These are phyloP conservation scores for Herpetotheres cachinnans DNA, from an alignment of 2,113 vertebrate species.

Conservation along the genomic window DNA sequence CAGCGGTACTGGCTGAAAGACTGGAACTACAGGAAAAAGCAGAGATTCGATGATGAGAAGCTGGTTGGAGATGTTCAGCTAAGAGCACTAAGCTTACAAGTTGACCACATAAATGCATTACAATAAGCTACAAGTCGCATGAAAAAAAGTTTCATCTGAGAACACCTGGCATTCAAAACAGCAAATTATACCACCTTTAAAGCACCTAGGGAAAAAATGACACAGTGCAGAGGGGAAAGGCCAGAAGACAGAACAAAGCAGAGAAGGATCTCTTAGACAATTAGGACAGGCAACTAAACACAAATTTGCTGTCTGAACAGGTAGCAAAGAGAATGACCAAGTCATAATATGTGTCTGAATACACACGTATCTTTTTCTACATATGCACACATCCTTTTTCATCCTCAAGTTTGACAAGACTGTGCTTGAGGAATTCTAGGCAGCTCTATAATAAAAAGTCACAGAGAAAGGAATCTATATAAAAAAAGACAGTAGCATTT, in stretches of 20 bases:
- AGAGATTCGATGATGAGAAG: background rate
- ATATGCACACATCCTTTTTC: background rate
- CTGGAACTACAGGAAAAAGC: constrained; percentile 83
- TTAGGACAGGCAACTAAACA: background rate
- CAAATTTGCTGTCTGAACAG: background rate
- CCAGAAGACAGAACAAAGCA: background rate
- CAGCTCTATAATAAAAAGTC: background rate
- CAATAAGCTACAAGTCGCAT: background rate
- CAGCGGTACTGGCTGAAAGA: constrained; percentile 99
- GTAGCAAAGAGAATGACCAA: background rate
- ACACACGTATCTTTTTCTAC: background rate
- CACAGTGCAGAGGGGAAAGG: background rate
- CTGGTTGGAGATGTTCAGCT: background rate
- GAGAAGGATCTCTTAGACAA: background rate
- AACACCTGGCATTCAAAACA: background rate
- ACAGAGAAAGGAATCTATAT: background rate
- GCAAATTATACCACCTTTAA: background rate
- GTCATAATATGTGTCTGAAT: background rate
- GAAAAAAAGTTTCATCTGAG: background rate
- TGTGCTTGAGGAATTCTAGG: background rate
- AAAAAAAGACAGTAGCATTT: background rate
- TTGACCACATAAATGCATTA: background rate
- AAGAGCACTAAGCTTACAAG: background rate
- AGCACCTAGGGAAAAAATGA: background rate
- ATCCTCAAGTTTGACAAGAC: background rate